Evolutionary conservation across 2,113 vertebrate genomes (phyloP).

Genomic region (Peucedramus taeniatus): DNA sequence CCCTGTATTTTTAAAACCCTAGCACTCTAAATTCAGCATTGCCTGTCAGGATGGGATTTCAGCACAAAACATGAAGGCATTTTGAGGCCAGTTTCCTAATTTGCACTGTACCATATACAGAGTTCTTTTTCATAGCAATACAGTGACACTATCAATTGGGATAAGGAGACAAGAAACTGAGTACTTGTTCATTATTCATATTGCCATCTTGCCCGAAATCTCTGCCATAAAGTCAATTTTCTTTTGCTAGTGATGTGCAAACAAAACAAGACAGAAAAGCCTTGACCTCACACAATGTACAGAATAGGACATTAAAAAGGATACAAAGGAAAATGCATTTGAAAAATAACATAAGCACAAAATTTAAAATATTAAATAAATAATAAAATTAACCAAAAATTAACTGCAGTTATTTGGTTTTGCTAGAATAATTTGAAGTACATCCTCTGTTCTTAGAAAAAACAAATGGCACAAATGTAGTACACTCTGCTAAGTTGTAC

Average conservation of each 20-base stretch:
- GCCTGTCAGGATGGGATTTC: slow-evolving; percentile 45
- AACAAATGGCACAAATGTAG: background rate
- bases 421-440: background rate
- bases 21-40: slow-evolving; percentile 28
- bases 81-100: background rate
- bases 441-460: background rate
- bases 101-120: background rate
- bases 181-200: background rate
- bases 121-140: background rate
- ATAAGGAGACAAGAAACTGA: background rate
- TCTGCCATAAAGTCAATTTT: background rate
- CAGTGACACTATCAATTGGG: background rate
- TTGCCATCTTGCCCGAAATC: background rate
- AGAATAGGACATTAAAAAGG: background rate
- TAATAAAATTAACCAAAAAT: background rate
- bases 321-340: background rate
- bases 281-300: background rate
- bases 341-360: background rate
- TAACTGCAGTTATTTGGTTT: background rate
- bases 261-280: background rate
- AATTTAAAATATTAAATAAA: background rate
- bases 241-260: background rate
- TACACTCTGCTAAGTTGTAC: background rate
- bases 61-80: background rate
- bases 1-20: slow-evolving; percentile 58